A percentile compares a stretch with the other conserved stretches of the same genome.
Evolutionary conservation across 2,113 vertebrate species (phyloP).

Genomic region (Cottus gobio): DNA sequence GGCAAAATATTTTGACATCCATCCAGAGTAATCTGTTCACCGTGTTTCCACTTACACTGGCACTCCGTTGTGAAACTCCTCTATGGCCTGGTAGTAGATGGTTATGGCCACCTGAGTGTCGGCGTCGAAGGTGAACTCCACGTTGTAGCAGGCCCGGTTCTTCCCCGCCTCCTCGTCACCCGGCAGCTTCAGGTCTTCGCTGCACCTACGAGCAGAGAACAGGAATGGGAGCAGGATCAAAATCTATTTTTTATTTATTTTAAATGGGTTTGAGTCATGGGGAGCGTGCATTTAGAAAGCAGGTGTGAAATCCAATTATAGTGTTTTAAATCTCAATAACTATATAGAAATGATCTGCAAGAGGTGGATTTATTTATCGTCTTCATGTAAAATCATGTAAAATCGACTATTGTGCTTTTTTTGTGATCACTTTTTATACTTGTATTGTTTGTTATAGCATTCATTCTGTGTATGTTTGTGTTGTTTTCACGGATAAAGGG

Average conservation of each 20-base stretch:
- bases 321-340: not conserved
- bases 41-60: conserved; percentile 87
- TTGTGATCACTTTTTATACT: not conserved
- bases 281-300: not conserved
- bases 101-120: conserved; percentile 95
- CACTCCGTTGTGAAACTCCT: conserved; percentile 95
- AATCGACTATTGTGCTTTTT: not conserved
- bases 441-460: not conserved
- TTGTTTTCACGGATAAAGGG: not conserved
- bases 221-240: not conserved
- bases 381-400: not conserved
- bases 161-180: conserved; percentile 86
- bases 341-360: not conserved
- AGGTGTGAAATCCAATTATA: not conserved
- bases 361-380: not conserved
- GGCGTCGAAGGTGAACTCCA: conserved; percentile 97
- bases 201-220: conserved; percentile 82
- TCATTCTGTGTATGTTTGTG: not conserved
- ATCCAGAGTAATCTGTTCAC: not conserved
- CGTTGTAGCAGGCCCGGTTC: conserved; percentile 90
- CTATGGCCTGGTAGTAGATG: conserved; percentile 96
- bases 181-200: conserved; percentile 90
- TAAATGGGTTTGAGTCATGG: not conserved
- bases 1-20: not conserved
- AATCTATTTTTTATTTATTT: not conserved